Evolutionary conservation across 2,797 vertebrate species (phyloP), one percentile per base, ranked within the genome.

Genomic region (Telmatherina bonti): DNA sequence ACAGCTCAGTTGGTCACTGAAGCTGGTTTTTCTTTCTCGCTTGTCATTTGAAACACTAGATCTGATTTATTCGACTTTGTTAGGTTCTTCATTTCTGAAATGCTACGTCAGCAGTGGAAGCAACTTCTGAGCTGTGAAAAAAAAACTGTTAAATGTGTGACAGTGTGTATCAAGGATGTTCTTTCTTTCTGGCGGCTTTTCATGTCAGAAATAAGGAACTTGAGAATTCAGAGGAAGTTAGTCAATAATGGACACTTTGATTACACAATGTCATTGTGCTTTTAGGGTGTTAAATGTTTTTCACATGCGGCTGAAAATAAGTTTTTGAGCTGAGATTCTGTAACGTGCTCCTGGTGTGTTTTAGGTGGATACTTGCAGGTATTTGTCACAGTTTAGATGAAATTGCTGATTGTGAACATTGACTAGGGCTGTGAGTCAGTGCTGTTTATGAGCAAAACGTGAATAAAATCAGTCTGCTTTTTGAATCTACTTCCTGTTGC

Each of bases 161-260:
- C 3, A 16, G 24, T 41, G 41, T 43, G 30, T 72, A 9, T 59
- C 1, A 59, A 16, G 22, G 27, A 16, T 51, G 16, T 31, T 20
- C 6, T 66, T 41, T 35, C 0, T 41, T 5, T 64, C 47, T 1
- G n/a, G 3, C 53, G 13, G 55, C 22, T 33, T 59, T 59, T 38
- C 18, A 43, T 49, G 57, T 67, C 54, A 26, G 3, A 41, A 91
- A 90, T 75, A 76, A 82, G 91, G 92, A 93, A 93, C 85, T 85
- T 0, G 1, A 43, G 3, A 57, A 15, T 3, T 11, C 62, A 68
- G 87, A 83, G 92, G 92, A 94, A 93, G 92, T 94, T 92, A 9
- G 87, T 78, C 88, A 91, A 91, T 80, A 59, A 75, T 47, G 67
- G 57, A 64, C 61, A 33, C 38, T 33, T 38, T 11, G 73, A 82